Evolutionary conservation across 2,797 vertebrate species (phyloP), one percentile per base, ranked within the genome.

Genomic region (Fringilla coelebs): DNA sequence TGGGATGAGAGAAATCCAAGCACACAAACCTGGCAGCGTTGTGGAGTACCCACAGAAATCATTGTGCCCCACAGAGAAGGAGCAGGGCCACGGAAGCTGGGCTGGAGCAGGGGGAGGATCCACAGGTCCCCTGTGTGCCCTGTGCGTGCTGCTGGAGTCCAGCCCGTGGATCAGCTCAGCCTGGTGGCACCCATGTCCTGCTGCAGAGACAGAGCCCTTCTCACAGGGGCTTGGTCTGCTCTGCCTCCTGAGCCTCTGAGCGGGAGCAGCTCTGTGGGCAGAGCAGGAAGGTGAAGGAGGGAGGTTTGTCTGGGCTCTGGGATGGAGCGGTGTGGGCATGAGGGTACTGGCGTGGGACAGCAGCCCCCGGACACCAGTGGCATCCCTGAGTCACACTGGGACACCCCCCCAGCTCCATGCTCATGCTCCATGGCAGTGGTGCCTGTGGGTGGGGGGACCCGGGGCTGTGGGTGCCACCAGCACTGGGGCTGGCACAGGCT

Each of bases 101-200:
- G 0, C 71, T 0, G 0, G 26, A 46, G 9, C 2, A 3, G 26
- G 19, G 21, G 40, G 32, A 43, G 46, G 75, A 31, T 55, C n/a
- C 75, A 28, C 5, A 4, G 52, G 28, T 31, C 15, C 24, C 55
- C 0, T 68, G 49, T 16, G 41, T 2, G 7, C 28, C 43, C 3
- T 52, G n/a, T 73, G 3, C n/a, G 21, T 66, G 17, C 0, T 9
- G 21, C 16, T 41, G 48, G 43, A 54, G 40, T 57, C 58, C 1
- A 1, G 52, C n/a, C 58, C 2, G 1, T 2, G 4, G 43, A 11
- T 31, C 38, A 45, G 16, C 68, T 34, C 16, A 13, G 52, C 38
- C 22, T 22, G 22, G 16, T 46, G 48, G 60, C 25, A 48, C 32
- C 24, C 3, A 0, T 17, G 54, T 36, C 40, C 63, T 71, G 28